A percentile compares a stretch with the other conserved stretches of the same genome.
Evolutionary conservation across 2,888 invertebrate genomes (phyloP).

Genomic region (Gastracanthus pulcherrimus): DNA sequence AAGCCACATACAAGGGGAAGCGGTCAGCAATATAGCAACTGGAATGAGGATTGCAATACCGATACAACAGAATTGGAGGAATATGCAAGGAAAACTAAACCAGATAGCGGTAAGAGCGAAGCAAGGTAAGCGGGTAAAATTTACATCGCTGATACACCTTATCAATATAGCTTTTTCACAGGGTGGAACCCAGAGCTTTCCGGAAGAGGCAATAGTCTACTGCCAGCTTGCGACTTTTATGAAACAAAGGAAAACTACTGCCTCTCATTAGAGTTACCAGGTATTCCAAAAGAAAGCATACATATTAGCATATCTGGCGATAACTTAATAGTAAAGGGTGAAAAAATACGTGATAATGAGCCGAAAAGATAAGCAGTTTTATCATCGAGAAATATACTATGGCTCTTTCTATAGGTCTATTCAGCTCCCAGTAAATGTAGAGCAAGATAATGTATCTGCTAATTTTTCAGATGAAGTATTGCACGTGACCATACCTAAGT

Average conservation of each 20-base stretch:
- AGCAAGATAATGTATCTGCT: slow-evolving; percentile 17
- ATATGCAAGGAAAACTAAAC: too few species aligned
- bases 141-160: too few species aligned
- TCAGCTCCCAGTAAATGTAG: slow-evolving; percentile 21
- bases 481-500: slow-evolving; percentile 18
- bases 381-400: slow-evolving; percentile 12
- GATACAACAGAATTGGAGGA: too few species aligned
- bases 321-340: slow-evolving; percentile 16
- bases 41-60: too few species aligned
- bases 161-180: slow-evolving; percentile 13
- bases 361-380: slow-evolving; percentile 19
- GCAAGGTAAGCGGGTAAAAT: too few species aligned
- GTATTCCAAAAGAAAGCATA: slow-evolving; percentile 12
- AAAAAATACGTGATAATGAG: slow-evolving; percentile 9
- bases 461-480: slow-evolving; percentile 15
- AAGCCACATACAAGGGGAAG: too few species aligned
- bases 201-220: slow-evolving; percentile 1
- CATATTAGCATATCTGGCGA: slow-evolving; percentile 6
- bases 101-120: too few species aligned
- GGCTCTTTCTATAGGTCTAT: slow-evolving; percentile 13
- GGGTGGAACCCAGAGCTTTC: slow-evolving; percentile 13
- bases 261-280: slow-evolving; percentile 7
- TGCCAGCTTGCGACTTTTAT: slow-evolving; percentile 7
- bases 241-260: slow-evolving; percentile 16
- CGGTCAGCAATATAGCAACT: too few species aligned